Evolutionary conservation across 2,113 vertebrate species (phyloP), one percentile per base, ranked within the genome.

Genomic region (Prietella phreatophila): DNA sequence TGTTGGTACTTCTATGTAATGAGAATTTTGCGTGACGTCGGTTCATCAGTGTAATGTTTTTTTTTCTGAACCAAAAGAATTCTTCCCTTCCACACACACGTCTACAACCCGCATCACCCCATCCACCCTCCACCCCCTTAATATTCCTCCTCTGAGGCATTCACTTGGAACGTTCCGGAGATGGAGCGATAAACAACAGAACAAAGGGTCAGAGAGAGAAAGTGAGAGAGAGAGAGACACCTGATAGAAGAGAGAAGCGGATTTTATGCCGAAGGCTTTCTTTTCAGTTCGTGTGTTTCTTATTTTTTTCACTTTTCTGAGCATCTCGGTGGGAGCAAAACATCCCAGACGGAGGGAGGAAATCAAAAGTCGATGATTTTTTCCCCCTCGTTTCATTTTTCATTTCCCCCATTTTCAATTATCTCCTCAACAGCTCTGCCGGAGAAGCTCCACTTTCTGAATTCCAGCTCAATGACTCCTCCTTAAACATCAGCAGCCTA

Each of bases 171-270:
- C 56, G 80, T 82, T 82, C 3, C 36, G 22, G 56, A 61, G 80
- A 82, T 82, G 80, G 80, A 82, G 80, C 80, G 56, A 82, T 82
- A 61, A 82, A 82, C 80, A 82, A 82, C 92, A 92, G 84, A 58
- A 75, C 50, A 58, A 73, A 65, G 78, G 61, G 60, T 53, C 50
- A 69, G 76, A n/a, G 50, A 82, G 60, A 81, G 71, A 76, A 25
- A 63, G 47, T 25, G 63, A 42, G 4, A 50, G 39, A 85, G 39
- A 85, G n/a, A 85, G n/a, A 85, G 82, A 67, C 27, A 84, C 39
- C 39, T 67, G 56, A 50, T 84, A 84, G 61, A 56, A 75, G 50
- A 75, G 53, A 73, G 67, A 73, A 36, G 22, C 20, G 36, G 4
- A 6, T 39, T 65, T 65, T 47, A n/a, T 13, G 33, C 82, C 42